Evolutionary conservation across 1,140 invertebrate species (phyloP).

Genomic region (Tetragnatha versicolor): DNA sequence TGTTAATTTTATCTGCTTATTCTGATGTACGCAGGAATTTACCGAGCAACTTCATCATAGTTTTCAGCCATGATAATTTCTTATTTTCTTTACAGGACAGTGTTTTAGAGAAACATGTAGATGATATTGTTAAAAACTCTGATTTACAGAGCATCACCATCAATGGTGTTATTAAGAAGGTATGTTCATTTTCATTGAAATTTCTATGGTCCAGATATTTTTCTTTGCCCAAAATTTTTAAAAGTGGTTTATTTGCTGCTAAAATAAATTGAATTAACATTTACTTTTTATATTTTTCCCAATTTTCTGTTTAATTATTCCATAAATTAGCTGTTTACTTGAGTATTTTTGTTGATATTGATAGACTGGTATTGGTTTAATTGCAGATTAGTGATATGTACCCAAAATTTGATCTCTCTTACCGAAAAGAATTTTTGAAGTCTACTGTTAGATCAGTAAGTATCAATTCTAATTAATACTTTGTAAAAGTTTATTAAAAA

Average conservation of each 20-base stretch:
- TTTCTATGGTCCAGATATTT: not conserved
- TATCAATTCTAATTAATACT: not conserved
- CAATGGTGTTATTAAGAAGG: conserved; percentile 50
- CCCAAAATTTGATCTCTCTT: conserved; percentile 47
- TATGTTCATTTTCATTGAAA: not conserved
- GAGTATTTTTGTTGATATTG: not conserved
- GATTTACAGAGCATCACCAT: conserved; percentile 46
- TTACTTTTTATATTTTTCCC: conserved; percentile 9
- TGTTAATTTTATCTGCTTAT: too few relatives aligned
- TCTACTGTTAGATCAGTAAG: conserved; percentile 51
- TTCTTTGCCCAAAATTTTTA: not conserved
- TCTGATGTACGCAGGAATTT: too few relatives aligned
- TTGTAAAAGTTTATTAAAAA: not conserved
- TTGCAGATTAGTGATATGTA: conserved; percentile 45
- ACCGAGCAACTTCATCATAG: too few relatives aligned
- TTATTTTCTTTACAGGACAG: conserved; percentile 33
- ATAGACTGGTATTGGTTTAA: not conserved
- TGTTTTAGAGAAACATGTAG: conserved; percentile 37
- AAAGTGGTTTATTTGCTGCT: not conserved
- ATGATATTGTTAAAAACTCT: conserved; percentile 32
- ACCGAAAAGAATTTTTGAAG: conserved; percentile 51
- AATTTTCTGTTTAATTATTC: not conserved
- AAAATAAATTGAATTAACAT: not conserved
- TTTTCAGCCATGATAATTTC: too few relatives aligned
- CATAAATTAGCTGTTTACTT: not conserved